phyloP scores from a whole-genome alignment of 2,113 vertebrate species.

The Gavia stellata region DNA sequence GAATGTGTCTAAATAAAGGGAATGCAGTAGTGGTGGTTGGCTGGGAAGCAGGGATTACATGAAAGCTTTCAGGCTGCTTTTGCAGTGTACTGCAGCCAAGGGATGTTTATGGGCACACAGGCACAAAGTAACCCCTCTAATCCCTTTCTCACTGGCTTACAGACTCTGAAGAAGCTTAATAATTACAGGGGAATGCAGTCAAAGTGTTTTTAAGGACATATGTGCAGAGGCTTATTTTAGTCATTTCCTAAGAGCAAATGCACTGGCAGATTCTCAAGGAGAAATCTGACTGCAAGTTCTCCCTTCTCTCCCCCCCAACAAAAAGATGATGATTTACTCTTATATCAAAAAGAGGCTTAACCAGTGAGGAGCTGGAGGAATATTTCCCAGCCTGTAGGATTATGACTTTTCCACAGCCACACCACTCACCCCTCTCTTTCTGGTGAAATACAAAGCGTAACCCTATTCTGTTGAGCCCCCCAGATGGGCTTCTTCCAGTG shows the following conservation, averaged over 20 bases:
- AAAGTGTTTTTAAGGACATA: conserved; percentile 70
- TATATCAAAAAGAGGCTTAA: neutral
- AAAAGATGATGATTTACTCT: neutral
- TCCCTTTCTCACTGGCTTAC: conserved; percentile 65
- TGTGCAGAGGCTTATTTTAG: conserved; percentile 61
- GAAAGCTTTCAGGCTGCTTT: conserved; percentile 64
- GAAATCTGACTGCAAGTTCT: neutral
- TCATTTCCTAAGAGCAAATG: conserved; percentile 45
- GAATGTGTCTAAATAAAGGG: conserved; percentile 60
- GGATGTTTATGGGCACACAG: conserved; percentile 68
- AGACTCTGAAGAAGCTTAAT: conserved; percentile 69
- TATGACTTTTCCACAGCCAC: neutral
- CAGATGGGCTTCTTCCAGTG: neutral
- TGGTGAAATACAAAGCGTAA: neutral
- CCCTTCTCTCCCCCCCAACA: neutral
- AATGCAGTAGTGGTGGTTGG: conserved; percentile 2
- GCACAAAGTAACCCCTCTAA: conserved; percentile 67
- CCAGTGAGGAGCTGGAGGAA: neutral
- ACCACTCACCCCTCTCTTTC: neutral
- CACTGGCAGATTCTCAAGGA: conserved; percentile 30
- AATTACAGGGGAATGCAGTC: conserved; percentile 65
- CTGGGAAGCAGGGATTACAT: conserved; percentile 63
- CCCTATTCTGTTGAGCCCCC: neutral
- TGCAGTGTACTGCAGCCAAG: conserved; percentile 35
- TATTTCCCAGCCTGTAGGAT: neutral